Percentiles rank a stretch among this genome's conserved stretches.
phyloP scores from a whole-genome alignment of 2,797 vertebrate species.

The Pseudochromis fuscus region DNA sequence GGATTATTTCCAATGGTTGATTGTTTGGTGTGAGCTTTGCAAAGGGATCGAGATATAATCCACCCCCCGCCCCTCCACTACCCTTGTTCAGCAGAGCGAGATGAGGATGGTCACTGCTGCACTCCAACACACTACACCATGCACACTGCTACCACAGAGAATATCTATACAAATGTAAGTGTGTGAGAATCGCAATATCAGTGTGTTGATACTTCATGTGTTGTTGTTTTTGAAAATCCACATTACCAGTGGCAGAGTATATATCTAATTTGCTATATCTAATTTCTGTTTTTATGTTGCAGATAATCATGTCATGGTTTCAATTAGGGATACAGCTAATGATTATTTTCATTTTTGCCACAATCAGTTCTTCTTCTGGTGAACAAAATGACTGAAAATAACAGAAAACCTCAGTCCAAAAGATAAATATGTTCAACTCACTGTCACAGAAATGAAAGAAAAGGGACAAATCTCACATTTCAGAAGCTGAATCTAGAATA shows the following conservation, averaged over 20 bases:
- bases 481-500: neutral
- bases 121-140: conserved; percentile 2
- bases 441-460: neutral
- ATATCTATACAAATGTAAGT: neutral
- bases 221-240: no score
- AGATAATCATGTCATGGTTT: no score
- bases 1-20: conserved; percentile 83
- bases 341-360: no score
- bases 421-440: neutral
- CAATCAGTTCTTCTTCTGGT: no score
- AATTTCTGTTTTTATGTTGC: no score
- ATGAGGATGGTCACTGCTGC: conserved; percentile 41
- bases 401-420: neutral
- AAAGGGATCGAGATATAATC: conserved; percentile 84
- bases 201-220: no score
- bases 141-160: neutral
- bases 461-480: neutral
- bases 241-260: no score
- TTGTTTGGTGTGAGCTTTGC: conserved; percentile 86
- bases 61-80: conserved; percentile 39
- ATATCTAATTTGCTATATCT: no score
- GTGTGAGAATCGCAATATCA: neutral
- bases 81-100: conserved; percentile 37
- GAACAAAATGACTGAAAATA: no score
- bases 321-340: no score